Base-by-base conservation (phyloP, 2,888 invertebrate species). In the Drosophila putrida region DNA sequence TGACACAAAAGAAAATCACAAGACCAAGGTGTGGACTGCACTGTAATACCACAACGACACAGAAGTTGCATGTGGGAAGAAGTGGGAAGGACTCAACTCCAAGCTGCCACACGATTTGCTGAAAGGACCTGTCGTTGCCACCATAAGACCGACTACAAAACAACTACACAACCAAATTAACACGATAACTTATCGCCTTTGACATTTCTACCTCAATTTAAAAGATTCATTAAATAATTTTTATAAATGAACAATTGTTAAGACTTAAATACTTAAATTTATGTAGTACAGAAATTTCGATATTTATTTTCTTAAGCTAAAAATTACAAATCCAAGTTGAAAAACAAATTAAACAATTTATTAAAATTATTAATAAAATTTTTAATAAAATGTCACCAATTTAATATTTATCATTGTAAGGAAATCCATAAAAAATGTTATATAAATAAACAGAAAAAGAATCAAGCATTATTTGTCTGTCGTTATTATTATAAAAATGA, bases 11-110 rank as follows among this genome's bases (percentile, higher is more conserved):
- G 64, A 71, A 46, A 80, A 66, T 75, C 51, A 28, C 28, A 15
- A 15, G 35, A 35, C 36, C 35, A 50, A 55, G 62, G 70, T 69
- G 69, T 46, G 58, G 49, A 78, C 50, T 75, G 78, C 74, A 66
- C 43, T 49, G 11, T 27, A 51, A 39, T 69, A 57, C 59, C 51
- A 51, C 62, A 31, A 20, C 20, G 20, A 20, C 20, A 20, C 20
- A 31, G 46, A 27, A 62, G 64, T 89, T 87, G 89, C 77, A 77
- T 79, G 85, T 69, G n/a, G n/a, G n/a, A n/a, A n/a, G n/a, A 70
- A 71, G 70, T 69, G 67, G 72, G 49, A 72, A 71, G 76, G 72
- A 76, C 74, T 51, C 60, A 61, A 62, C 54, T 35, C 27, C 41
- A 20, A 44, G n/a, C 35, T 15, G 44, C 43, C 38, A 13, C 61